Evolutionary conservation across 2,888 invertebrate species (phyloP).

Genomic region (Nebria brevicollis): DNA sequence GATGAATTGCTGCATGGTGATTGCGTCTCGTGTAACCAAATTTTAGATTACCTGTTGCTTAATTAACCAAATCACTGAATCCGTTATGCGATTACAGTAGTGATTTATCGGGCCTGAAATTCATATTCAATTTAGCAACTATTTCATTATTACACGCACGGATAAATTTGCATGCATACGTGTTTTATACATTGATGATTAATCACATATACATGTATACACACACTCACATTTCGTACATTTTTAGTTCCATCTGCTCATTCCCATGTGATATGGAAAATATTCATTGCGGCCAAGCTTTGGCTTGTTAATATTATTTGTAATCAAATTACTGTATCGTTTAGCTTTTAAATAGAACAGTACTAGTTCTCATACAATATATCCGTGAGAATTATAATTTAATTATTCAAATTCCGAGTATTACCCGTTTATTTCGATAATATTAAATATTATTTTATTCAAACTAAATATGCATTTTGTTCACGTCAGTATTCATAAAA

Average conservation of each 20-base stretch:
- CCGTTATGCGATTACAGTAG: conserved; percentile 18
- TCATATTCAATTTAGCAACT: conserved; percentile 23
- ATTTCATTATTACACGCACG: conserved; percentile 21
- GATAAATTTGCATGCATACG: conserved; percentile 2
- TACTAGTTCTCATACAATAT: no score
- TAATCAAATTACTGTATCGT: background rate
- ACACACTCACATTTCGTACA: background rate
- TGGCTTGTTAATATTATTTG: background rate
- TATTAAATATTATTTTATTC: no score
- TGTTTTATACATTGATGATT: background rate
- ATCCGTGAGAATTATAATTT: no score
- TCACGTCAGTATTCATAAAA: no score
- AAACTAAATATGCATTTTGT: no score
- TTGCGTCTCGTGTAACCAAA: conserved; percentile 6
- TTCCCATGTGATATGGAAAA: background rate
- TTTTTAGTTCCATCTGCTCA: background rate
- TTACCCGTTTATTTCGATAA: no score
- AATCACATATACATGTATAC: background rate
- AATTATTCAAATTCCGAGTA: no score
- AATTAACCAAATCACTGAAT: conserved; percentile 20
- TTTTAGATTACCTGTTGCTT: conserved; percentile 30
- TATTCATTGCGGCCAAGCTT: background rate
- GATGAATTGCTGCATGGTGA: conserved; percentile 1
- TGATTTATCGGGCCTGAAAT: conserved; percentile 17
- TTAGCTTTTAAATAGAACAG: background rate